Percentiles rank a stretch among this genome's conserved stretches.
These are phyloP conservation scores for Punctoribates punctum DNA, from an alignment of 2,888 invertebrate genomes.

Conservation along the genomic window DNA sequence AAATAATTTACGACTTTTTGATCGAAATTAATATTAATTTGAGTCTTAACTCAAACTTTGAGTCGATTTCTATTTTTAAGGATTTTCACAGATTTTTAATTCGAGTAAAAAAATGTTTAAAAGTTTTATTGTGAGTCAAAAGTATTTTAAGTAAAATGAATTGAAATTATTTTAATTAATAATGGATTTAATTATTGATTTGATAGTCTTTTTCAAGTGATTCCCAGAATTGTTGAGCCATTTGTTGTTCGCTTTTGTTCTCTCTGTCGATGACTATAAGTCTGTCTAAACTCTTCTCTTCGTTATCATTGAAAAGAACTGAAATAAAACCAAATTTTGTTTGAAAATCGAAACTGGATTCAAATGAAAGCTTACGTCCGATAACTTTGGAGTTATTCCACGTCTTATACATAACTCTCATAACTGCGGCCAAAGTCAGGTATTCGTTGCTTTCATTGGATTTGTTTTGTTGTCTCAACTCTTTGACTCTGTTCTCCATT, in stretches of 20 bases:
- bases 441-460: neutral
- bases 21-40: no score
- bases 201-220: constrained; percentile 16
- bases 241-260: constrained; percentile 10
- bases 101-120: neutral
- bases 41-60: no score
- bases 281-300: constrained; percentile 21
- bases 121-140: neutral
- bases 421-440: neutral
- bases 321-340: neutral
- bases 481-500: neutral
- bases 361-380: neutral
- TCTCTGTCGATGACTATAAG: constrained; percentile 24
- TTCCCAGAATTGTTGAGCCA: constrained; percentile 7
- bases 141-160: neutral
- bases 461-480: neutral
- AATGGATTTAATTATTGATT: neutral
- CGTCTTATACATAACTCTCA: constrained; percentile 31
- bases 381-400: constrained; percentile 4
- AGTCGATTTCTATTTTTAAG: no score
- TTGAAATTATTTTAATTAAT: neutral
- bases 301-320: constrained; percentile 21
- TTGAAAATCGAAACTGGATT: no score
- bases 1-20: no score
- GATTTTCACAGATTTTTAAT: no score